Conservation (phyloP, 1,140 invertebrate genomes). For the Globodera rostochiensis region DNA sequence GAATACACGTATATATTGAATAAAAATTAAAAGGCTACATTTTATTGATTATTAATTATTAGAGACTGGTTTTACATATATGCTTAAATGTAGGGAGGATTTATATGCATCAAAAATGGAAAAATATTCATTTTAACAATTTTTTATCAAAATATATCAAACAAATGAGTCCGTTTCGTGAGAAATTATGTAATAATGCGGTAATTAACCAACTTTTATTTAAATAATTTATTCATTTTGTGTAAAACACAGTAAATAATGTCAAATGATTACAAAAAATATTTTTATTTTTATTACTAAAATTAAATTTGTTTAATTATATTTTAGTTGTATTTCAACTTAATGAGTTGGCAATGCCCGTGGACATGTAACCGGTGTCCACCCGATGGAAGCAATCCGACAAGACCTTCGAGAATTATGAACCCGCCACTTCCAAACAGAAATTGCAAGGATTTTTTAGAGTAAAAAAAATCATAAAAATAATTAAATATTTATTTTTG, state of each 20-base stretch:
- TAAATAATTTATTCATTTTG: neutral
- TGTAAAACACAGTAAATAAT: neutral
- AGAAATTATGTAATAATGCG: neutral
- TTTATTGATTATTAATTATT: no score
- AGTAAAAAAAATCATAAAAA: neutral
- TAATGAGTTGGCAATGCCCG: constrained; percentile 28
- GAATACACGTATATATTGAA: no score
- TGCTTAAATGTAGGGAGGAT: no score
- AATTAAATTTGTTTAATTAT: neutral
- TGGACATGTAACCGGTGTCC: constrained; percentile 15
- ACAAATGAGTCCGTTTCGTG: neutral
- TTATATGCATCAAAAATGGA: no score
- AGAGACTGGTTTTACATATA: no score
- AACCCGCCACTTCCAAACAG: constrained; percentile 24
- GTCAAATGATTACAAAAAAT: neutral
- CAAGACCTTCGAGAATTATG: constrained; percentile 24
- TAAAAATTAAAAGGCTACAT: no score
- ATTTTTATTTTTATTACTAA: neutral
- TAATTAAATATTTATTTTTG: neutral
- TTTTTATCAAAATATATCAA: no score
- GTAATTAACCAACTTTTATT: neutral
- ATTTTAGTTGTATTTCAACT: constrained; percentile 13
- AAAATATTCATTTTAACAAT: no score
- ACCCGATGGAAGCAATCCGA: neutral
- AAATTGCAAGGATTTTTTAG: constrained; percentile 30